Evolutionary conservation across 2,113 vertebrate species (phyloP), one percentile per base, ranked within the genome.

Genomic region (Gavia stellata): DNA sequence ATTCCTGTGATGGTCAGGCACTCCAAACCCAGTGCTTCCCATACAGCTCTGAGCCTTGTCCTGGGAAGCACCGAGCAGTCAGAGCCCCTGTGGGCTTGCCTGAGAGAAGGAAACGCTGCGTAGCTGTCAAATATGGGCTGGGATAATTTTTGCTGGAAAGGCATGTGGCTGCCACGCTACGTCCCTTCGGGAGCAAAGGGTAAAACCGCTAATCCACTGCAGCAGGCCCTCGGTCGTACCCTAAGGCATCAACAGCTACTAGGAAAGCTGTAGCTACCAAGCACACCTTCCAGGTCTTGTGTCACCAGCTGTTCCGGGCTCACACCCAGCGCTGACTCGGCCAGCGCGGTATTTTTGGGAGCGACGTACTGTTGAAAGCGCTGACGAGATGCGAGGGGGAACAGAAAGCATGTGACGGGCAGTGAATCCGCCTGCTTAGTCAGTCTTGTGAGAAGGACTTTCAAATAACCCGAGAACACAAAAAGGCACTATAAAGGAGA

Each of bases 151-250:
- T 53, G 17, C 38, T 66, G 87, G 55, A 12, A 49, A 78, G 42
- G 61, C 28, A 25, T 0, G 18, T 12, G 58, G 31, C 29, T 62
- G 80, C 49, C 82, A 47, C 0, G 0, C n/a, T 25, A 3, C 44
- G 19, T 14, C 36, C 52, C 34, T 14, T 0, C 6, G 80, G 73
- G 58, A 52, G 9, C 77, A 8, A 45, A 59, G 47, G 50, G 4
- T 10, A 19, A 25, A 68, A 29, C n/a, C 44, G 8, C 53, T n/a
- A 5, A 11, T 3, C 17, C 17, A 3, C 36, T 29, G 49, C 44
- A 75, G 52, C 33, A 38, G 53, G 42, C 14, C 36, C 36, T 10
- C 13, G 40, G 81, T 5, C 44, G 34, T 18, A 15, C 2, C 40
- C 36, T 3, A 8, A 2, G 62, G 81, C 52, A 82, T 28, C 40